Conservation (phyloP, 2,888 invertebrate species). For the Panzeria rudis region DNA sequence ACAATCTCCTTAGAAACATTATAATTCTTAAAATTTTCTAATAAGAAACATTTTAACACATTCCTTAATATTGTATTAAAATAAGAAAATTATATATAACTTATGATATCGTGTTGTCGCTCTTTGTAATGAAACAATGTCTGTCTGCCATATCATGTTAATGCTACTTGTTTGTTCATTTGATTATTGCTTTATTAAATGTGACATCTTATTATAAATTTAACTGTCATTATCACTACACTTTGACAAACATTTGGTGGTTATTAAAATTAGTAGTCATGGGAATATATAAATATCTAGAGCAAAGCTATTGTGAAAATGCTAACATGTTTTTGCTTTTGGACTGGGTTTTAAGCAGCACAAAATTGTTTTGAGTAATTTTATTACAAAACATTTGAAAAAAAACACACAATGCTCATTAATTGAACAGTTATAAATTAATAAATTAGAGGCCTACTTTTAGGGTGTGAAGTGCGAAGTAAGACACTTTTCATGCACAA, state of each 20-base stretch:
- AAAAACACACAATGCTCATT: too few species aligned
- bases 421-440: too few species aligned
- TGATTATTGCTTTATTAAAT: not conserved
- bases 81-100: too few species aligned
- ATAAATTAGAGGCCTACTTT: too few species aligned
- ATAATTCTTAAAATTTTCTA: too few species aligned
- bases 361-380: not conserved
- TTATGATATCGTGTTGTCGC: not conserved
- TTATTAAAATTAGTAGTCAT: not conserved
- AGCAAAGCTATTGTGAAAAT: not conserved
- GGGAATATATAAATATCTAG: not conserved
- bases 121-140: not conserved
- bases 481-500: too few species aligned
- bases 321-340: not conserved
- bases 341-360: not conserved
- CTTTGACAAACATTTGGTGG: not conserved
- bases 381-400: not conserved
- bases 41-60: too few species aligned
- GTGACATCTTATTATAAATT: slow-evolving; percentile 29
- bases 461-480: too few species aligned
- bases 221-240: slow-evolving; percentile 23
- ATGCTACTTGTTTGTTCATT: slow-evolving; percentile 6
- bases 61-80: too few species aligned
- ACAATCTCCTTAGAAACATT: not conserved
- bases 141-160: not conserved